Base-by-base conservation (phyloP, 2,797 vertebrate genomes). In the Chaetophractus vellerosus region DNA sequence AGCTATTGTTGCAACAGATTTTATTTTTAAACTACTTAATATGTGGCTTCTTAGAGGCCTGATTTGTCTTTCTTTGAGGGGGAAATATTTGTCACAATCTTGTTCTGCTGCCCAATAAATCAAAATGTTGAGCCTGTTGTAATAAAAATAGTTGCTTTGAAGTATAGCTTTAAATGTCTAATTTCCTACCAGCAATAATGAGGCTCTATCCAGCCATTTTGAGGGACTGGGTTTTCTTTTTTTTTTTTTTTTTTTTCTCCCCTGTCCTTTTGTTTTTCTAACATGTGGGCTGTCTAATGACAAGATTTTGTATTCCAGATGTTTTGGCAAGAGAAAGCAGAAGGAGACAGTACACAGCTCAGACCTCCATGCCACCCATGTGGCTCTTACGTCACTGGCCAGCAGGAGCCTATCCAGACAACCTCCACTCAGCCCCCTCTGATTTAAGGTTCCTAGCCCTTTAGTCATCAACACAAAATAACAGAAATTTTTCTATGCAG, bases 121-220 rank as follows among this genome's bases (percentile, higher is more conserved):
- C 98, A 98, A 97, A 97, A 86, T 9, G 16, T 96, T 97, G 92
- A 98, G 97, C 81, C 97, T 76, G 84, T 94, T 94, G 55, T 95
- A 98, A 98, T 98, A 98, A 98, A 98, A 98, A 98, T 97, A 96
- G 95, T 98, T 97, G 80, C 98, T 98, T 98, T 98, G 98, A 98
- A 98, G 98, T 98, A 90, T 93, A 98, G 96, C 90, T 88, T 98
- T 97, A 97, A 98, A 98, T 97, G 97, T 96, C 96, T 98, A 96
- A 98, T 98, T 98, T 98, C 86, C 95, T 98, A 94, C 91, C 88
- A 87, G 97, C 93, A 98, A 97, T 97, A 98, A 97, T 72, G 72
- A 98, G 97, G 93, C 80, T 94, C 98, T 98, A 97, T 97, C 95
- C 94, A 96, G 87, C 89, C 91, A 93, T 88, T 61, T 94, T n/a